phyloP scores from a whole-genome alignment of 1,140 invertebrate species.

The Trichonephila clavata region DNA sequence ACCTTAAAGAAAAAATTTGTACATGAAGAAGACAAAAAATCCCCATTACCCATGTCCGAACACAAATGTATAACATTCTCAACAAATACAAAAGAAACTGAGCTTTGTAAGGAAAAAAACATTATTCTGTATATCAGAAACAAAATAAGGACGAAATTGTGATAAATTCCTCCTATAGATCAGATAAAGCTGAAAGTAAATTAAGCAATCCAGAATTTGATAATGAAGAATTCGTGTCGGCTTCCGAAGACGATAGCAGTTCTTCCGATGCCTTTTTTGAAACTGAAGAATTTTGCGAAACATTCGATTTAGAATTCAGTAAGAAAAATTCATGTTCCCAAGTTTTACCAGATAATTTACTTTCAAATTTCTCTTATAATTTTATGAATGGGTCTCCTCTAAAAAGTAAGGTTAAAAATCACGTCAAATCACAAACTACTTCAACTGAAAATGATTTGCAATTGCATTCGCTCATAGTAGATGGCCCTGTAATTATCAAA shows the following conservation, averaged over 20 bases:
- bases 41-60: neutral
- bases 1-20: neutral
- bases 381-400: neutral
- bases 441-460: neutral
- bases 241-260: neutral
- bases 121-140: neutral
- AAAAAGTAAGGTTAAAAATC: neutral
- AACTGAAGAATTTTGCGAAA: neutral
- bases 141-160: neutral
- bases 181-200: neutral
- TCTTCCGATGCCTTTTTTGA: neutral
- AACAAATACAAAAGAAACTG: neutral
- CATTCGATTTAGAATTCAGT: neutral
- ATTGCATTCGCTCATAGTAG: neutral
- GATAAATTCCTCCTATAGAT: neutral
- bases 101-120: neutral
- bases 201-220: neutral
- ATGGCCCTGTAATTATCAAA: constrained; percentile 21
- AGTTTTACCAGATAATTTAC: neutral
- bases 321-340: neutral
- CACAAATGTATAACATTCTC: neutral
- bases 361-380: neutral
- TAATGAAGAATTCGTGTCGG: neutral
- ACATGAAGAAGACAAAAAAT: neutral
- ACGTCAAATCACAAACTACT: neutral